These are phyloP conservation scores for Limonius californicus DNA, from an alignment of 1,140 invertebrate species.

Conservation along the genomic window DNA sequence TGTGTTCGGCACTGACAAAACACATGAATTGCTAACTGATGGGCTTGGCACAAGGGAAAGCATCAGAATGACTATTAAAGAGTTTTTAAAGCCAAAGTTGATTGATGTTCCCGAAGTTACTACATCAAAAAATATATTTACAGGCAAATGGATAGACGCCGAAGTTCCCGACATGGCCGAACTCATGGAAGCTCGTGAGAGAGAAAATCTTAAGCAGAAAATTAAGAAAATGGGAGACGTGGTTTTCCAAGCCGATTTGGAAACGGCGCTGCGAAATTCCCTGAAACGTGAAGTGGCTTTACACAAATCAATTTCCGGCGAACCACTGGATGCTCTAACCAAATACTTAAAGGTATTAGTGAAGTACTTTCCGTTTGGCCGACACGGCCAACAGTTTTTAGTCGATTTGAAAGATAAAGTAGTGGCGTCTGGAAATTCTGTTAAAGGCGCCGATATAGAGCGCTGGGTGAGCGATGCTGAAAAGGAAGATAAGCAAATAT, in stretches of 20 bases:
- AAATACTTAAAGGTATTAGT: slow-evolving; percentile 67
- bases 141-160: slow-evolving; percentile 37
- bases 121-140: slow-evolving; percentile 35
- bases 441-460: slow-evolving; percentile 58
- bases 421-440: slow-evolving; percentile 42
- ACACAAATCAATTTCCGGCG: slow-evolving; percentile 62
- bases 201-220: slow-evolving; percentile 34
- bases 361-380: slow-evolving; percentile 69
- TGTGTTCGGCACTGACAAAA: slow-evolving; percentile 11
- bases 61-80: slow-evolving; percentile 44
- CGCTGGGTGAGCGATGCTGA: slow-evolving; percentile 54
- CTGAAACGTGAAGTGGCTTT: slow-evolving; percentile 77
- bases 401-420: slow-evolving; percentile 49
- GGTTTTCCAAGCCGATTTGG: slow-evolving; percentile 81
- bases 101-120: slow-evolving; percentile 31
- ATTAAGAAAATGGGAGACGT: slow-evolving; percentile 49
- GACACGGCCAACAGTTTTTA: slow-evolving; percentile 62
- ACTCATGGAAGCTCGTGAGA: slow-evolving; percentile 39
- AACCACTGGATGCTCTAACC: slow-evolving; percentile 67
- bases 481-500: slow-evolving; percentile 52
- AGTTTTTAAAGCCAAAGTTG: slow-evolving; percentile 45
- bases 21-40: slow-evolving; percentile 9
- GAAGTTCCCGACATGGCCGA: slow-evolving; percentile 34
- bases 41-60: slow-evolving; percentile 34
- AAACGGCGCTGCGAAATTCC: slow-evolving; percentile 75